phyloP scores from a whole-genome alignment of 1,140 invertebrate genomes.

The Nasonia vitripennis region DNA sequence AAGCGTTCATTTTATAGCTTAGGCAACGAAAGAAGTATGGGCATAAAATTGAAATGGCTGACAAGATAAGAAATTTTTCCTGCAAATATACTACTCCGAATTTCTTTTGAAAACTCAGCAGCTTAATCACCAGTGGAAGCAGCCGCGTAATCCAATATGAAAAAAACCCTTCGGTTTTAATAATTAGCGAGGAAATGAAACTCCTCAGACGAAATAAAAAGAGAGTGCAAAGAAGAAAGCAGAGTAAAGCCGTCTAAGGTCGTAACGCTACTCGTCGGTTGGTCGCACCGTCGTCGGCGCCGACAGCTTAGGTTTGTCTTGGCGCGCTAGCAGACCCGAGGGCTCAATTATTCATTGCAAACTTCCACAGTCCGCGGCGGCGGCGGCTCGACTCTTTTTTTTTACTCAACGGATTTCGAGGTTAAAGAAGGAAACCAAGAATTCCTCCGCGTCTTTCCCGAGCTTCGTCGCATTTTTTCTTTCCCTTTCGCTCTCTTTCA shows the following conservation, averaged over 20 bases:
- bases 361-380: conserved; percentile 38
- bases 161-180: neutral
- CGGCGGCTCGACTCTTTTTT: conserved; percentile 49
- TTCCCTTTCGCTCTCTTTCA: neutral
- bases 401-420: conserved; percentile 45
- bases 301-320: conserved; percentile 53
- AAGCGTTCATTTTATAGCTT: no score
- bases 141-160: neutral
- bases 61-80: no score
- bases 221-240: neutral
- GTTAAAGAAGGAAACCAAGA: conserved; percentile 53
- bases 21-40: no score
- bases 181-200: conserved; percentile 31
- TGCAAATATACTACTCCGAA: no score
- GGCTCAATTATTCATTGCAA: conserved; percentile 61
- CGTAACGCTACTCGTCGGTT: conserved; percentile 26
- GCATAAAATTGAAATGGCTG: no score
- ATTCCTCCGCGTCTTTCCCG: conserved; percentile 4
- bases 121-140: neutral
- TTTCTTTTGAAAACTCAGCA: neutral
- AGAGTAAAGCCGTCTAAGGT: conserved; percentile 38
- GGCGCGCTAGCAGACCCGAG: conserved; percentile 48
- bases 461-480: conserved; percentile 13
- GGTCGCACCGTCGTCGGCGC: neutral
- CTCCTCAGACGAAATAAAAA: conserved; percentile 3